Evolutionary conservation across 2,113 vertebrate genomes (phyloP).

Genomic region (Oenanthe melanoleuca): DNA sequence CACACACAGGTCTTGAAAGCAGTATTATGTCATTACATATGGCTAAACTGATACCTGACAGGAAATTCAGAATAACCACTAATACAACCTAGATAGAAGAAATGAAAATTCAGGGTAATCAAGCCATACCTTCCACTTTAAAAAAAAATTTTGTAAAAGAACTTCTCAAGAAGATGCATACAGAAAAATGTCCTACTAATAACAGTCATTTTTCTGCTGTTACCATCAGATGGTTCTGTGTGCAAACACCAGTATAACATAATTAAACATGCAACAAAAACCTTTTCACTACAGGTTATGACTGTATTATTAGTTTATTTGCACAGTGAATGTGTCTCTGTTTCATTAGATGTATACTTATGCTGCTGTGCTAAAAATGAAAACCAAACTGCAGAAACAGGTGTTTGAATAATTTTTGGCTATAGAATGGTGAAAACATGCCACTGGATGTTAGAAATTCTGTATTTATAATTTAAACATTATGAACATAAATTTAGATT

Average conservation of each 20-base stretch:
- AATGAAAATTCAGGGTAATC: not conserved
- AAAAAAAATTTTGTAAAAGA: not conserved
- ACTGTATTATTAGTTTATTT: not conserved
- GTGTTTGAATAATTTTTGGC: not conserved
- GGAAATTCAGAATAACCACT: not conserved
- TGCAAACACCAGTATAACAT: not conserved
- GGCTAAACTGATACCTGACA: accelerated
- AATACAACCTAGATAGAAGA: not conserved
- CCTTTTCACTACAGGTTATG: not conserved
- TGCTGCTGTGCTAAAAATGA: not conserved
- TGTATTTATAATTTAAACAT: not conserved
- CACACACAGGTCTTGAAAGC: not conserved
- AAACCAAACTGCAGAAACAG: not conserved
- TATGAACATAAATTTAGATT: not conserved
- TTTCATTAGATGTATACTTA: not conserved
- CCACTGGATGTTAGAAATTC: not conserved
- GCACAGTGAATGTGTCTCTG: not conserved
- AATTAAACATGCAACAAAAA: not conserved
- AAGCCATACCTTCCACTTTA: not conserved
- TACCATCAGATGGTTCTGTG: not conserved
- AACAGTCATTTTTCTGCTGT: not conserved
- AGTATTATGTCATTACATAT: not conserved
- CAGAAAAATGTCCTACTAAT: not conserved
- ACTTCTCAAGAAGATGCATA: not conserved
- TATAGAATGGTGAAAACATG: not conserved